Percentiles rank a stretch among this genome's conserved stretches.
Conservation (phyloP, 2,113 vertebrate genomes). For the Eublepharis macularius region DNA sequence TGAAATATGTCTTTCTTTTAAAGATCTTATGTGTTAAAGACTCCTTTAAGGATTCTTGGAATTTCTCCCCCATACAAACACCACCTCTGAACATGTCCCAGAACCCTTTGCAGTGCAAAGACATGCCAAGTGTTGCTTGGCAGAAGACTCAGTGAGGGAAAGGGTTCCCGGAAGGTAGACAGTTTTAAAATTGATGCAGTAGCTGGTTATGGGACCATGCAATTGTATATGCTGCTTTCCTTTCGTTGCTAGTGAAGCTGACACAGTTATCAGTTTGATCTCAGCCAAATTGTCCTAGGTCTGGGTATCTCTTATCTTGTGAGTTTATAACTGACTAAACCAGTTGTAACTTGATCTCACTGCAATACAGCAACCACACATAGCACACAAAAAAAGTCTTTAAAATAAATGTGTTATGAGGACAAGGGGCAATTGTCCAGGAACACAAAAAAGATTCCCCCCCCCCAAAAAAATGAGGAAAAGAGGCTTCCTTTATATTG, state of each 20-base stretch:
- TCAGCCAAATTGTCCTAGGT: background rate
- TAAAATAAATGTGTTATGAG: background rate
- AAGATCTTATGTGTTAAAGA: too few relatives aligned
- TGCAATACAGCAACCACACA: background rate
- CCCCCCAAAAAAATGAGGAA: background rate
- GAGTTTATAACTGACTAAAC: conserved; percentile 24
- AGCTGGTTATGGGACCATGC: background rate
- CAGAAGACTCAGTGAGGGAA: background rate
- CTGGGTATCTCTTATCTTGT: conserved; percentile 18
- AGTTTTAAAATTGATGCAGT: background rate
- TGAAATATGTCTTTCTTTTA: too few relatives aligned
- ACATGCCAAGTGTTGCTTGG: too few relatives aligned
- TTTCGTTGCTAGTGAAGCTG: conserved; percentile 27
- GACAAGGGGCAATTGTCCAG: background rate
- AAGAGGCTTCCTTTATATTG: background rate
- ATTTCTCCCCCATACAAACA: too few relatives aligned
- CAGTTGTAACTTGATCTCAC: conserved; percentile 38
- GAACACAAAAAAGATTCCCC: background rate
- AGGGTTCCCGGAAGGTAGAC: background rate
- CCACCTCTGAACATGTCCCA: too few relatives aligned
- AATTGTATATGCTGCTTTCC: conserved; percentile 22
- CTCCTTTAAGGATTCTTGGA: too few relatives aligned
- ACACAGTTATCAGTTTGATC: background rate
- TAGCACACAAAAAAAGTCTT: background rate
- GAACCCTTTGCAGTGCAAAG: too few relatives aligned